Conservation (phyloP, 2,888 invertebrate species). For the Pseudanteris insignis region DNA sequence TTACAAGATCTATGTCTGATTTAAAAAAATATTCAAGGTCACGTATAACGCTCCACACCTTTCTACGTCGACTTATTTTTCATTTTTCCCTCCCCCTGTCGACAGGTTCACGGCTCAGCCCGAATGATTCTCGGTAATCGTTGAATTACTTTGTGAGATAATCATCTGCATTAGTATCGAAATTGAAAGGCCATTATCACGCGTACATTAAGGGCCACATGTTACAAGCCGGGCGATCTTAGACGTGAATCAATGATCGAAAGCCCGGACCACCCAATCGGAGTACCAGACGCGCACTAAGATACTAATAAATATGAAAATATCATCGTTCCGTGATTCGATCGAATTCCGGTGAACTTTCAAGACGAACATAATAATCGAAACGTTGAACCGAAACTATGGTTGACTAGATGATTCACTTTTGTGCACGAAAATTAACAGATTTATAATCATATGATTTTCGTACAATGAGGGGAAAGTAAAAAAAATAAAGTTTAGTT, state of each 20-base stretch:
- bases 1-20: slow-evolving; percentile 42
- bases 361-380: too few species aligned
- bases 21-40: slow-evolving; percentile 44
- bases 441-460: too few species aligned
- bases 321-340: too few species aligned
- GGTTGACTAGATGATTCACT: too few species aligned
- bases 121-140: slow-evolving; percentile 24
- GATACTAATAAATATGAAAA: too few species aligned
- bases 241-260: slow-evolving; percentile 19
- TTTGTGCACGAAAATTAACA: too few species aligned
- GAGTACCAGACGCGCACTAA: slow-evolving; percentile 7
- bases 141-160: slow-evolving; percentile 33
- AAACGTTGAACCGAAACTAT: too few species aligned
- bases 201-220: slow-evolving; percentile 27
- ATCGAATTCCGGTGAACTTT: too few species aligned
- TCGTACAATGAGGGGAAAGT: too few species aligned
- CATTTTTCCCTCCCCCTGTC: slow-evolving; percentile 38
- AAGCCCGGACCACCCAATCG: slow-evolving; percentile 35
- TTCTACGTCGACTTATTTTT: slow-evolving; percentile 34
- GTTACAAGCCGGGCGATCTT: slow-evolving; percentile 18
- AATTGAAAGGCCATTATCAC: slow-evolving; percentile 33
- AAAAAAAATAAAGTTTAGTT: too few species aligned
- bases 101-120: slow-evolving; percentile 14
- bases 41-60: slow-evolving; percentile 40
- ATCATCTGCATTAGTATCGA: slow-evolving; percentile 25